A percentile compares a stretch with the other conserved stretches of the same genome.
These are phyloP conservation scores for Indicator maculatus DNA, from an alignment of 2,113 vertebrate genomes.

Conservation along the genomic window DNA sequence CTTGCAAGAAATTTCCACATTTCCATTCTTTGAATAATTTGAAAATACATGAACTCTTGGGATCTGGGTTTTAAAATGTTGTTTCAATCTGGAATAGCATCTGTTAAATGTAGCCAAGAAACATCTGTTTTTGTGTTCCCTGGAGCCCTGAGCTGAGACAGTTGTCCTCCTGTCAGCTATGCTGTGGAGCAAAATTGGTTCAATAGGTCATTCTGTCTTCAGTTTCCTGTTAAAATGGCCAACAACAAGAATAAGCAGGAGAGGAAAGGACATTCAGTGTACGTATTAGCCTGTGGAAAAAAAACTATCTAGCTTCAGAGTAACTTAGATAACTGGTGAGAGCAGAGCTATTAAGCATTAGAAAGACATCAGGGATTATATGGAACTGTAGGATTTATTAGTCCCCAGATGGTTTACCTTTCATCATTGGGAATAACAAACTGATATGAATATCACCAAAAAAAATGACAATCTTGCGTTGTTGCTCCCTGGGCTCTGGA, in stretches of 20 bases:
- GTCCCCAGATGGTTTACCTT: neutral
- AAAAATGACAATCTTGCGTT: neutral
- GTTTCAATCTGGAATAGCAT: conserved; percentile 42
- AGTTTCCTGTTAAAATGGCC: conserved; percentile 15
- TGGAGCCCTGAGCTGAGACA: neutral
- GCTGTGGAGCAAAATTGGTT: neutral
- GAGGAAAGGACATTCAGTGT: neutral
- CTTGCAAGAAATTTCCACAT: conserved; percentile 34
- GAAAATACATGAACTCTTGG: conserved; percentile 1
- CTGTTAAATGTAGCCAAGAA: conserved; percentile 37
- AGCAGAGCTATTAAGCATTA: neutral
- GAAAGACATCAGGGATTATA: neutral
- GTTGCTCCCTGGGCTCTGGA: neutral
- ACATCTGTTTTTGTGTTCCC: conserved; percentile 58
- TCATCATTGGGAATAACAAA: conserved; percentile 2
- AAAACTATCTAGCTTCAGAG: neutral
- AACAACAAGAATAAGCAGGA: neutral
- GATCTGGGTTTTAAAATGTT: conserved; percentile 46
- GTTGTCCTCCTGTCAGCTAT: conserved; percentile 28
- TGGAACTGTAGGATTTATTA: neutral
- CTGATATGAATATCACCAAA: neutral
- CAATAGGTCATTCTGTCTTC: conserved; percentile 37
- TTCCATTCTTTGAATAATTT: conserved; percentile 48
- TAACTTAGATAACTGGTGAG: neutral
- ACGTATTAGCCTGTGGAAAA: neutral